Evolutionary conservation across 1,140 invertebrate genomes (phyloP).

Genomic region (Brachystomella parvula): DNA sequence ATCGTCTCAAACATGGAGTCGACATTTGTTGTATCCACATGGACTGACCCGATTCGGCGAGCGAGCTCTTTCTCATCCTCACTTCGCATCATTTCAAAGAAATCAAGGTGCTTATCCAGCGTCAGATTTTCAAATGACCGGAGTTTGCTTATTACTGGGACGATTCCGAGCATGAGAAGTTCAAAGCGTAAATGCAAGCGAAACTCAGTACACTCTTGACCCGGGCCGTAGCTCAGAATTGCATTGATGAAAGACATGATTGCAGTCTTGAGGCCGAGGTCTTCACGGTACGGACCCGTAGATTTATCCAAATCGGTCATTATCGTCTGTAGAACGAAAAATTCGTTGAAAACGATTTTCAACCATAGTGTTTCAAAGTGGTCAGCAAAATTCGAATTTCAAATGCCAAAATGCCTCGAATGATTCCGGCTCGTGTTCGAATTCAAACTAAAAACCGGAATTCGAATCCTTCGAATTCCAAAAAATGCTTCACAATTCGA

Average conservation of each 20-base stretch:
- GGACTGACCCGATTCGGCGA: conserved; percentile 71
- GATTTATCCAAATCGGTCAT: conserved; percentile 88
- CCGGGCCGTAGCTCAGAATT: conserved; percentile 89
- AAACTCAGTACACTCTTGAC: conserved; percentile 92
- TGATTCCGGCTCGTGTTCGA: not conserved
- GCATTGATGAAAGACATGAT: conserved; percentile 98
- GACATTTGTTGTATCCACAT: conserved; percentile 91
- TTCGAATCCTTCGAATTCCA: too few relatives aligned
- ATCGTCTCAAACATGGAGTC: conserved; percentile 88
- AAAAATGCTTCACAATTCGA: too few relatives aligned
- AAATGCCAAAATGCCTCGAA: not conserved
- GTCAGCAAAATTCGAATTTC: too few relatives aligned
- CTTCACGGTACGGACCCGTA: conserved; percentile 77
- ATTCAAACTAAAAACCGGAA: too few relatives aligned
- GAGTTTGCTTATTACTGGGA: conserved; percentile 89
- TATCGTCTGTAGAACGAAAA: conserved; percentile 56
- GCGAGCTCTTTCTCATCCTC: conserved; percentile 94
- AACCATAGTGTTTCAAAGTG: too few relatives aligned
- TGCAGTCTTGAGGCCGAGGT: conserved; percentile 86
- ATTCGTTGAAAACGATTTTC: conserved; percentile 7
- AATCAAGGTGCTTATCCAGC: conserved; percentile 78
- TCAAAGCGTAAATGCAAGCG: conserved; percentile 91
- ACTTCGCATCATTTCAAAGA: conserved; percentile 95
- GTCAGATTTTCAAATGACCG: conserved; percentile 87
- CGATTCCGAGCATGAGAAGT: conserved; percentile 91